Base-by-base conservation (phyloP, 2,888 invertebrate species). In the Andrena trimmerana region DNA sequence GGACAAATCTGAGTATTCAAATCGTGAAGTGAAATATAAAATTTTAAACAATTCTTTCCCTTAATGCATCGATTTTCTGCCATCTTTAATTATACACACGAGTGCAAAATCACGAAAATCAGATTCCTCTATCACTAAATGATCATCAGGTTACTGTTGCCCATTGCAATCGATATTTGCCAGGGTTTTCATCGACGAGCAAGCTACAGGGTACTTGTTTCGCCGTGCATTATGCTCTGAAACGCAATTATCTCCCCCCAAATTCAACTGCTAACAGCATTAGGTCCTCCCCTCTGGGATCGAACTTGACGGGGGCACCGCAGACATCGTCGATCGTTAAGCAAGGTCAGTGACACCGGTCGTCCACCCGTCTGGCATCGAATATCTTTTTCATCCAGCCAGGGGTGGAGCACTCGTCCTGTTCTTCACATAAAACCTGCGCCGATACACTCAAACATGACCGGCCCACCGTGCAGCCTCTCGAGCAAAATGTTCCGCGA, bases 321-420 rank as follows among this genome's bases (percentile, higher is more conserved):
- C 68, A 83, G 88, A 89, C 85, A 84, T 77, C 62, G 75, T 67
- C 90, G 86, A 90, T 90, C 91, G 88, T 90, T 91, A 88, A 50
- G 82, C 89, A 88, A 90, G 91, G 91, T 91, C 90, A 91, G 90
- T 90, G 91, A 90, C 91, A 91, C 85, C 90, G 90, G 89, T 83
- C 90, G 84, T 88, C 88, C 86, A 90, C 88, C 90, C 88, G 88
- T 86, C 78, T 84, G 76, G 69, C 78, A 57, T 80, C 81, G 74
- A 83, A 87, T 85, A 76, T 85, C 87, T 87, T 87, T 81, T 75
- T 62, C 73, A 79, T 77, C 72, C 75, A 65, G 33, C 72, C 48
- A 29, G 13, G 24, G 36, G 24, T 29, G 36, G 31, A 76, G 20
- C 31, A 50, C 31, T 52, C 42, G 8, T 24, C n/a, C n/a, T 50